Evolutionary conservation across 1,140 invertebrate genomes (phyloP), one percentile per base, ranked within the genome.

Genomic region (Anoplophora glabripennis): DNA sequence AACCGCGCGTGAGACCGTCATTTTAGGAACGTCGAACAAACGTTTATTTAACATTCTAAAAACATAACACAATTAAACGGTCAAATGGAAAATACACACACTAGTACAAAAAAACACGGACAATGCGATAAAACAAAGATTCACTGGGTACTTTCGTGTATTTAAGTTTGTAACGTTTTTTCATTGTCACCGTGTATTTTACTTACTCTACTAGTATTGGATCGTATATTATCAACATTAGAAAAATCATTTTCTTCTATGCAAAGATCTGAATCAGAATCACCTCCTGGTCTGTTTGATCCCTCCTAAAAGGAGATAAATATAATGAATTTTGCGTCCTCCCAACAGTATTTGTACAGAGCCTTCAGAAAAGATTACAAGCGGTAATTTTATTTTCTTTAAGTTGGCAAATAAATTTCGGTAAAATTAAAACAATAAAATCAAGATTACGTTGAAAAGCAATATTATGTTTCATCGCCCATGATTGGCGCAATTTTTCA

Each of bases 181-280:
- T n/a, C n/a, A n/a, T n/a, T n/a, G n/a, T n/a, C n/a, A n/a, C 17
- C 17, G 41, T 9, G 15, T 35, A 46, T 33, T 46, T 38, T 34
- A 66, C 66, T 67, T 65, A 67, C 64, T 61, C 61, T 58, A 53
- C 65, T 44, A 14, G 64, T 57, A 57, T 55, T 67, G 48, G 57
- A 40, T 60, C 59, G 61, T 49, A 54, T 53, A 46, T 61, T 59
- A 51, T 42, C 59, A 17, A 14, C 34, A 47, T 57, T 57, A 60
- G 59, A 41, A 44, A 59, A 70, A 48, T 82, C 79, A 52, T 74
- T 76, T 59, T 92, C 89, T 70, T 92, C 89, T 59, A 92, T 83
- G 73, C 90, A 93, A 42, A 93, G 81, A 76, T 94, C 91, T 14
- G 89, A 92, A 78, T 94, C 91, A 9, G 90, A 93, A 74, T 92